Base-by-base conservation (phyloP, 35 echinoderm and acorn worm species). In the Holothuria glaberrima region DNA sequence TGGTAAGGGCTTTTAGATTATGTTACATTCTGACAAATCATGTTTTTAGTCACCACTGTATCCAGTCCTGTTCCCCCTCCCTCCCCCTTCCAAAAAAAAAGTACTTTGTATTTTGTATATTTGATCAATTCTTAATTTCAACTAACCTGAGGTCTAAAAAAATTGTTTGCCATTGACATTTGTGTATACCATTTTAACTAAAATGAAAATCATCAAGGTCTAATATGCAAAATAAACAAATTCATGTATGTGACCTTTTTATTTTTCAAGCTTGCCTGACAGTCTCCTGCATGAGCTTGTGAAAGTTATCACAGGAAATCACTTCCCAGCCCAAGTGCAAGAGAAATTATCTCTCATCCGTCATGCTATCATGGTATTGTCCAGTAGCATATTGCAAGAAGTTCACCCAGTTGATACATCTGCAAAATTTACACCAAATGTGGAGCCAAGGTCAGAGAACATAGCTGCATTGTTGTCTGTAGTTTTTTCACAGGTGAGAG, bases 401-500 rank as follows among this genome's bases (percentile, higher is more conserved):
- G 36, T 82, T 30, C 24, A 19, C 26, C 79, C 24, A 12, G 9
- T 1, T 10, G 48, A 82, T 10, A 13, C 26, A 4, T 35, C 21
- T 27, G 27, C 26, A 26, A 30, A 26, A 6, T 56, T 29, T 9
- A 82, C n/a, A 30, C 57, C 57, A 30, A 31, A 38, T 18, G 48
- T 82, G 29, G 79, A 58, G 48, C 46, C 56, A 21, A 57, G 72
- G 26, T 31, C 66, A 57, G 35, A 89, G 17, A 89, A 89, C 31
- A 75, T 75, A 4, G 44, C 41, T 24, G 32, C 59, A 31, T 46
- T 96, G 31, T 77, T 96, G 21, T 77, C 94, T 17, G 94, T 96
- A 19, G 38, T 92, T 28, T 60, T 95, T 29, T 48, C 52, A 9
- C 94, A 95, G 87, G 94, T 92, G 52, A 92, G 63, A 27, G 22